These are phyloP conservation scores for Drosophila maculinotata DNA, from an alignment of 2,888 invertebrate genomes.

Conservation along the genomic window DNA sequence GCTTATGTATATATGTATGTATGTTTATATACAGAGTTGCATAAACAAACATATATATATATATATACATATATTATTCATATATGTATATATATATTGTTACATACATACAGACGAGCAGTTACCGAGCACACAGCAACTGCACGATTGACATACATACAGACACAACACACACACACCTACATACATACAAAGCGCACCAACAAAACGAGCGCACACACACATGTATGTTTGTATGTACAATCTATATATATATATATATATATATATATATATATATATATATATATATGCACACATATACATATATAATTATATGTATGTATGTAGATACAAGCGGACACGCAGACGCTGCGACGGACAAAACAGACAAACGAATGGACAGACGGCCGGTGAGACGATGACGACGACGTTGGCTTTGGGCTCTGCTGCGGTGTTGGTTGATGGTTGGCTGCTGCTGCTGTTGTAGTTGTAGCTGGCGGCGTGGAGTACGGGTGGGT, in stretches of 20 bases:
- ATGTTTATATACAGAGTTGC: conserved; percentile 36
- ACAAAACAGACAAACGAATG: conserved; percentile 49
- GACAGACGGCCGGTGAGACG: conserved; percentile 64
- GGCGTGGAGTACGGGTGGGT: conserved; percentile 69
- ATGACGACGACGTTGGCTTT: conserved; percentile 73
- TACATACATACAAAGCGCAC: conserved; percentile 55
- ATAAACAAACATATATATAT: conserved; percentile 31
- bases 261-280: conserved; percentile 34
- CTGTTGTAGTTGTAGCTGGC: conserved; percentile 50
- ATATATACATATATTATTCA: conserved; percentile 11
- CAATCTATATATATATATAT: conserved; percentile 48
- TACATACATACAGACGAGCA: conserved; percentile 62
- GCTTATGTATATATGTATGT: conserved; percentile 17
- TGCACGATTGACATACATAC: conserved; percentile 74
- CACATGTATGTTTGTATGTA: conserved; percentile 28
- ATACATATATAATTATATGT: conserved; percentile 40
- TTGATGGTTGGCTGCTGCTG: conserved; percentile 66
- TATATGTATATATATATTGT: conserved; percentile 31
- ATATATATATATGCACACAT: not conserved
- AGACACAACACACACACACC: conserved; percentile 46
- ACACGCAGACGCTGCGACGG: conserved; percentile 67
- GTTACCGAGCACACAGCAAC: conserved; percentile 71
- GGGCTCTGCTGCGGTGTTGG: conserved; percentile 66
- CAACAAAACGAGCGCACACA: conserved; percentile 62
- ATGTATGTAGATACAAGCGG: conserved; percentile 61